Evolutionary conservation across 2,888 invertebrate species (phyloP).

Genomic region (Lamellibrachia satsuma): DNA sequence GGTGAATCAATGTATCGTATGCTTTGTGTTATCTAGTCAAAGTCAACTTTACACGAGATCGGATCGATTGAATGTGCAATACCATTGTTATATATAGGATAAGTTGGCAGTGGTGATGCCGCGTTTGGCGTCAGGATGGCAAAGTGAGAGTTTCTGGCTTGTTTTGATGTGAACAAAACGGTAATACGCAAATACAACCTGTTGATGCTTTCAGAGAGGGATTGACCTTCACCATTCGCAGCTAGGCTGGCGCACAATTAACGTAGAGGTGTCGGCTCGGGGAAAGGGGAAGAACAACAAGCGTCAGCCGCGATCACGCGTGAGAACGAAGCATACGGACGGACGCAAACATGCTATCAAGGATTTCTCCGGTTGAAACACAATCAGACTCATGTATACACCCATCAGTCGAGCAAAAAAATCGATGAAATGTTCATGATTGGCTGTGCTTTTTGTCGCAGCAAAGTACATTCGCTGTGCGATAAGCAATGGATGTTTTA

Average conservation of each 20-base stretch:
- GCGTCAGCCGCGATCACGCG: not conserved
- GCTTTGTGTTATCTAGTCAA: too few species aligned
- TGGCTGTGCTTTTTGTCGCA: not conserved
- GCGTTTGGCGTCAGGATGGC: not conserved
- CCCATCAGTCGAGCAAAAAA: not conserved
- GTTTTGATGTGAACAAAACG: not conserved
- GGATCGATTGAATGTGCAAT: too few species aligned
- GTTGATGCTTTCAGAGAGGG: not conserved
- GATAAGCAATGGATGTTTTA: constrained; percentile 17
- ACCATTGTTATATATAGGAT: too few species aligned
- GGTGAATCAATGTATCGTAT: too few species aligned
- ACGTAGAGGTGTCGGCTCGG: not conserved
- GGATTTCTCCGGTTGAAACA: not conserved
- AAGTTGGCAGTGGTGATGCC: not conserved
- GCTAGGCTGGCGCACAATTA: not conserved
- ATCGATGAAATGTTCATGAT: not conserved
- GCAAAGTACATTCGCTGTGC: not conserved
- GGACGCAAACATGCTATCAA: not conserved
- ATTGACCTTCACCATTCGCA: not conserved
- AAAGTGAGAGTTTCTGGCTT: not conserved
- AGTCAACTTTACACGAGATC: too few species aligned
- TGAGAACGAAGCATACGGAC: not conserved
- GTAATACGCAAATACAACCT: not conserved
- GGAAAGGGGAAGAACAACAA: not conserved
- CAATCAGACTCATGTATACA: not conserved